Evolutionary conservation across 1,140 invertebrate species (phyloP).

Genomic region (Cotesia vestalis): DNA sequence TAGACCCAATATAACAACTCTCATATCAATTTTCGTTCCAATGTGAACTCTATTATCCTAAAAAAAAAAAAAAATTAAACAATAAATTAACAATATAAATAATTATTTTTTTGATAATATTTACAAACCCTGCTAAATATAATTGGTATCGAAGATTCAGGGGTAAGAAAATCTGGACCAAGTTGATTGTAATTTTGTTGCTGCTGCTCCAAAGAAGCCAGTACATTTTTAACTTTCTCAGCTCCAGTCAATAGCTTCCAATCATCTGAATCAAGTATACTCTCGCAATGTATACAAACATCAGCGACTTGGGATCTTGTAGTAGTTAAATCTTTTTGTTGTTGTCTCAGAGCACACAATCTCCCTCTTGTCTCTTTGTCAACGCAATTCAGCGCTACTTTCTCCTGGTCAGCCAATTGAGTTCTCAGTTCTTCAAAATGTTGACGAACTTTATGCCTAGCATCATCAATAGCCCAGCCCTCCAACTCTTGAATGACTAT

Average conservation of each 20-base stretch:
- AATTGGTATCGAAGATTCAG: constrained; percentile 71
- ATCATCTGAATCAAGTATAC: constrained; percentile 69
- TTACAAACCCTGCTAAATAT: constrained; percentile 71
- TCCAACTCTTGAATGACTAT: constrained; percentile 61
- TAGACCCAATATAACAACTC: constrained; percentile 69
- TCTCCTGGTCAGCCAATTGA: constrained; percentile 68
- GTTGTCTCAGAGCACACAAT: constrained; percentile 68
- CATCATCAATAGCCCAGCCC: constrained; percentile 54
- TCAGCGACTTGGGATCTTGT: constrained; percentile 69
- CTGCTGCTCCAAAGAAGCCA: constrained; percentile 69
- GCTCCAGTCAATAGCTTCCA: constrained; percentile 67
- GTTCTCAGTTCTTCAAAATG: constrained; percentile 70
- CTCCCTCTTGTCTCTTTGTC: constrained; percentile 71
- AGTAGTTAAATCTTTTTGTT: constrained; percentile 70
- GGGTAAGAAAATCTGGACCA: constrained; percentile 67
- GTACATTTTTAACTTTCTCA: constrained; percentile 66
- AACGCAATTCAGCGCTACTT: constrained; percentile 68
- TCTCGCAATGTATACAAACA: constrained; percentile 70
- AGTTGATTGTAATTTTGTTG: constrained; percentile 71
- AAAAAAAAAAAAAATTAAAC: constrained; percentile 36
- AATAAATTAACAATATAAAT: constrained; percentile 25
- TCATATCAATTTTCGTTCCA: constrained; percentile 73
- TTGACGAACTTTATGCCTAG: constrained; percentile 63
- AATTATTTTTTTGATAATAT: not conserved
- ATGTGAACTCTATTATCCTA: constrained; percentile 74